Evolutionary conservation across 2,888 invertebrate genomes (phyloP).

Genomic region (Erebia aethiops): DNA sequence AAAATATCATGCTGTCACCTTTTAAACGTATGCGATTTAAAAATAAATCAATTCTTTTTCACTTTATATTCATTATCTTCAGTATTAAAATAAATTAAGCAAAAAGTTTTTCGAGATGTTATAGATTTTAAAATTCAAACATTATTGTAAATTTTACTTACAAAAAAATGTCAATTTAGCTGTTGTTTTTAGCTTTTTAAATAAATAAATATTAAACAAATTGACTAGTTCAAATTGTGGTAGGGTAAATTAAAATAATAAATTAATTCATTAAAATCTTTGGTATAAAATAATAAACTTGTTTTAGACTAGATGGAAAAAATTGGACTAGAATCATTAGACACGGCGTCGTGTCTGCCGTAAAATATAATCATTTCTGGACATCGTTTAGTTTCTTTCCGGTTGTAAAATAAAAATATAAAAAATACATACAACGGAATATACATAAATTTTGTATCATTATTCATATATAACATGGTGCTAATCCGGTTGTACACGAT

Average conservation of each 20-base stretch:
- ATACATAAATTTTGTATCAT: too few species aligned
- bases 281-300: conserved; percentile 48
- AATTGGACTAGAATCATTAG: conserved; percentile 55
- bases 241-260: conserved; percentile 40
- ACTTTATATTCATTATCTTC: conserved; percentile 4
- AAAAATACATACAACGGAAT: too few species aligned
- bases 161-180: not conserved
- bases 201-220: conserved; percentile 37
- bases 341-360: not conserved
- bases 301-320: conserved; percentile 42
- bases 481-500: too few species aligned
- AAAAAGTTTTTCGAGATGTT: conserved; percentile 1
- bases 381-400: not conserved
- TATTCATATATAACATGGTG: too few species aligned
- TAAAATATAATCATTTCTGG: not conserved
- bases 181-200: not conserved
- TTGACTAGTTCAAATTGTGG: conserved; percentile 73
- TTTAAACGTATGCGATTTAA: conserved; percentile 14
- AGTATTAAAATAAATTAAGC: conserved; percentile 6
- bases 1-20: conserved; percentile 58
- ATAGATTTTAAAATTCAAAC: too few species aligned
- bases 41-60: not conserved
- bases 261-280: conserved; percentile 53
- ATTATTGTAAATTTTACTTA: not conserved
- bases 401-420: not conserved